Evolutionary conservation across 2,888 invertebrate species (phyloP).

Genomic region (Lasioglossum vierecki): DNA sequence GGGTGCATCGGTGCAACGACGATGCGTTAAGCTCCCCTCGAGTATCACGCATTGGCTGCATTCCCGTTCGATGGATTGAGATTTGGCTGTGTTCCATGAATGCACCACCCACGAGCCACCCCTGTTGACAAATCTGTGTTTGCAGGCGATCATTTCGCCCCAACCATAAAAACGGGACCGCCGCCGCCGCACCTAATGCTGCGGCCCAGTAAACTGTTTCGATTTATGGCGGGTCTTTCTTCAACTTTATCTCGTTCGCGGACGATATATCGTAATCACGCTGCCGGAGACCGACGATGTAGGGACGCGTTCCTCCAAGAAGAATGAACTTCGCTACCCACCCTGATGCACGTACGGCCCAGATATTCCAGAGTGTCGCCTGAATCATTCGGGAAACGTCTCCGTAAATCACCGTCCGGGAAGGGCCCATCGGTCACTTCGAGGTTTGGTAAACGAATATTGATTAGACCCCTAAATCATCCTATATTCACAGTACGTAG

Average conservation of each 20-base stretch:
- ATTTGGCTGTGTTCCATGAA: constrained; percentile 55
- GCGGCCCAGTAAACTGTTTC: not conserved
- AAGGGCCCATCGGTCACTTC: not conserved
- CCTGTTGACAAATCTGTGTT: constrained; percentile 57
- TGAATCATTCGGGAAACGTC: not conserved
- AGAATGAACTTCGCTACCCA: not conserved
- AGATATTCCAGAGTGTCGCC: not conserved
- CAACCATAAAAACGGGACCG: constrained; percentile 16
- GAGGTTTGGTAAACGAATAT: not conserved
- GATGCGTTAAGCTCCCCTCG: not conserved
- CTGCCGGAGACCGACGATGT: not conserved
- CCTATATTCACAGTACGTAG: no score
- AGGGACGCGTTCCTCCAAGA: not conserved
- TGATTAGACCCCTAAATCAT: not conserved
- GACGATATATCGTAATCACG: not conserved
- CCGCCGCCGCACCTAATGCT: not conserved
- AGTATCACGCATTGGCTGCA: constrained; percentile 7
- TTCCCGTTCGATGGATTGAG: constrained; percentile 37
- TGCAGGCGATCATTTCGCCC: constrained; percentile 34
- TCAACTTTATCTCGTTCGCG: constrained; percentile 4
- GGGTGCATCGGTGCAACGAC: constrained; percentile 5
- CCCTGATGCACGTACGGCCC: no score
- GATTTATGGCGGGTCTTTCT: constrained; percentile 17
- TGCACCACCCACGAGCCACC: not conserved
- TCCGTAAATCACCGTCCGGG: not conserved